Evolutionary conservation across 2,113 vertebrate genomes (phyloP).

Genomic region (Tangachromis dhanisi): DNA sequence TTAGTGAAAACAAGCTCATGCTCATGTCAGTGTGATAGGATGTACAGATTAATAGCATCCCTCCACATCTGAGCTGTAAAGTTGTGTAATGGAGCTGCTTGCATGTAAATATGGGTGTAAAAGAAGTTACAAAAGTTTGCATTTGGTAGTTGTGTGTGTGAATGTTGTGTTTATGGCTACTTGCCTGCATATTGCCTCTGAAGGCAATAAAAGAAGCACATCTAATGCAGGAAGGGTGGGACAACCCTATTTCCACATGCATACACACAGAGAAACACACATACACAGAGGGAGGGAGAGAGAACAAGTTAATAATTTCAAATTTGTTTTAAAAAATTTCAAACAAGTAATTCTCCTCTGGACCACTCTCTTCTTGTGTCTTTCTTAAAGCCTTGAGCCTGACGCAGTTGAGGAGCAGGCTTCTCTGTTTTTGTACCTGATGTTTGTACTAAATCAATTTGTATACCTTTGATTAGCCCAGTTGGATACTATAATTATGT

Average conservation of each 20-base stretch:
- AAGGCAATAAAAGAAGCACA: background rate
- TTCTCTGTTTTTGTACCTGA: background rate
- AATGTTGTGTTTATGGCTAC: background rate
- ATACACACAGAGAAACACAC: background rate
- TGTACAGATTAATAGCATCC: background rate
- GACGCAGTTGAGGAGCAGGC: background rate
- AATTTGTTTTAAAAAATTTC: too few relatives aligned
- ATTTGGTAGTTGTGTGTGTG: background rate
- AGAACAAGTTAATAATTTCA: slow-evolving; percentile 1
- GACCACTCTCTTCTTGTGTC: slow-evolving; percentile 3
- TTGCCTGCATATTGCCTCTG: background rate
- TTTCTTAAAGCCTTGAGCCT: background rate
- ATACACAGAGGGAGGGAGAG: background rate
- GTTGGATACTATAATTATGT: background rate
- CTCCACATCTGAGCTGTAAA: background rate
- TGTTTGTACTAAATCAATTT: background rate
- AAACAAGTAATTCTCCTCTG: slow-evolving; percentile 13
- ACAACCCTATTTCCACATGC: background rate
- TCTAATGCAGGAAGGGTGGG: background rate
- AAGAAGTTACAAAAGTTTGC: background rate
- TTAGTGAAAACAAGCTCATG: background rate
- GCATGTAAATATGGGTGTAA: background rate
- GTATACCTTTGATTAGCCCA: background rate
- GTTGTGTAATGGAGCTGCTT: background rate
- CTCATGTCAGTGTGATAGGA: background rate